phyloP scores from a whole-genome alignment of 2,888 invertebrate species.

The Apodemia hepburni region DNA sequence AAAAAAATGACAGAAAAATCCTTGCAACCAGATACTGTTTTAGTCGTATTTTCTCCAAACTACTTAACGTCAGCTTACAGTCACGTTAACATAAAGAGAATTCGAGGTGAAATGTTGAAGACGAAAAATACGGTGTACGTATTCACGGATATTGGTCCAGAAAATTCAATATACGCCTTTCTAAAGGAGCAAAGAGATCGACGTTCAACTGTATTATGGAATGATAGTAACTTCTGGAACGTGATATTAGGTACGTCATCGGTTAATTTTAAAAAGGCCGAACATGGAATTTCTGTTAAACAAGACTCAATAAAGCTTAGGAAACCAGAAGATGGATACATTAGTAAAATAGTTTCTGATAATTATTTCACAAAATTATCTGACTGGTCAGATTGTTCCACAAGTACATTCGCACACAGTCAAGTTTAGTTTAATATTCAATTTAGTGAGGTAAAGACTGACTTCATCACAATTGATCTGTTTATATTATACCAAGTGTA shows the following conservation, averaged over 20 bases:
- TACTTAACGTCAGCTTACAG: constrained; percentile 61
- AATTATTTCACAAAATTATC: constrained; percentile 44
- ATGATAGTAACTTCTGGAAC: constrained; percentile 60
- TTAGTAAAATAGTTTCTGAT: constrained; percentile 38
- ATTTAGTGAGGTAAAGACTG: constrained; percentile 76
- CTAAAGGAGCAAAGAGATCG: constrained; percentile 62
- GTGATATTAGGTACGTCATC: constrained; percentile 46
- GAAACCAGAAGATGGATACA: constrained; percentile 27
- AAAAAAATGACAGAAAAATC: constrained; percentile 31
- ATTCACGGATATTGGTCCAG: constrained; percentile 61
- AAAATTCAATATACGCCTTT: constrained; percentile 68
- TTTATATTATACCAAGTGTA: background rate
- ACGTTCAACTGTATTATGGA: constrained; percentile 55
- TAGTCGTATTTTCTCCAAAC: constrained; percentile 65
- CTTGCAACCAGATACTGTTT: constrained; percentile 40
- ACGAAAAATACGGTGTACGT: constrained; percentile 58
- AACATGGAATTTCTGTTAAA: constrained; percentile 25
- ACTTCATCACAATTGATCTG: constrained; percentile 55
- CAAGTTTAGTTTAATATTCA: constrained; percentile 58
- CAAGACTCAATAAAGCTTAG: constrained; percentile 13
- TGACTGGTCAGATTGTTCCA: constrained; percentile 44
- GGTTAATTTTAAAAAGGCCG: constrained; percentile 32
- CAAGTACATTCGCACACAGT: constrained; percentile 51
- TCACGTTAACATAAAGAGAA: constrained; percentile 66
- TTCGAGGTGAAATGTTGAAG: constrained; percentile 61